Evolutionary conservation across 1,140 invertebrate genomes (phyloP).

Genomic region (Solenopsis invicta): DNA sequence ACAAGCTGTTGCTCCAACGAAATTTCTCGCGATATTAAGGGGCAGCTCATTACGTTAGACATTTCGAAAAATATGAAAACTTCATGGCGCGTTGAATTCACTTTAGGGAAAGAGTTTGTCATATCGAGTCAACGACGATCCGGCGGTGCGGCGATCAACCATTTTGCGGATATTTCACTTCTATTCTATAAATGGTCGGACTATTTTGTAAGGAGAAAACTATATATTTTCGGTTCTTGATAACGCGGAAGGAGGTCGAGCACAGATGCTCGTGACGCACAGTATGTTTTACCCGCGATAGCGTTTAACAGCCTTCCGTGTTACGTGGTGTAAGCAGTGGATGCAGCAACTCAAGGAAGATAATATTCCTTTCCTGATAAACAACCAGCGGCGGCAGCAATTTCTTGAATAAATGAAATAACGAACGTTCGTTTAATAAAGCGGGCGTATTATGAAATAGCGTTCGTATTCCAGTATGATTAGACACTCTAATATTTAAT

Average conservation of each 20-base stretch:
- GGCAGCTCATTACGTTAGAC: background rate
- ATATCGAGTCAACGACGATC: constrained; percentile 3
- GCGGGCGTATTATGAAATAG: background rate
- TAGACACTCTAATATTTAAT: background rate
- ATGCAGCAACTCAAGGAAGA: constrained; percentile 23
- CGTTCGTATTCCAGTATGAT: background rate
- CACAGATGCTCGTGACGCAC: constrained; percentile 65
- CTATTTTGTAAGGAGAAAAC: constrained; percentile 31
- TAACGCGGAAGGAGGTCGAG: constrained; percentile 66
- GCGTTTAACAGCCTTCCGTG: constrained; percentile 46
- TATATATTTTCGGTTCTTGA: constrained; percentile 60
- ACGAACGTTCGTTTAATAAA: constrained; percentile 25
- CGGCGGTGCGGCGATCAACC: background rate
- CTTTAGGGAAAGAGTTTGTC: too few relatives aligned
- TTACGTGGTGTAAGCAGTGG: constrained; percentile 14
- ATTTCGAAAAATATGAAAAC: background rate
- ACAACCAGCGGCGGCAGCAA: constrained; percentile 24
- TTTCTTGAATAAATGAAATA: constrained; percentile 37
- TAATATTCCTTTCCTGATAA: constrained; percentile 51
- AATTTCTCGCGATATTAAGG: constrained; percentile 26
- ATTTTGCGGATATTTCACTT: background rate
- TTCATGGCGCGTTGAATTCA: background rate
- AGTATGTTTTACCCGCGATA: constrained; percentile 59
- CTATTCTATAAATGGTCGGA: background rate
- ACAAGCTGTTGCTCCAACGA: background rate